Base-by-base conservation (phyloP, 2,113 vertebrate genomes). In the Etia nguti region DNA sequence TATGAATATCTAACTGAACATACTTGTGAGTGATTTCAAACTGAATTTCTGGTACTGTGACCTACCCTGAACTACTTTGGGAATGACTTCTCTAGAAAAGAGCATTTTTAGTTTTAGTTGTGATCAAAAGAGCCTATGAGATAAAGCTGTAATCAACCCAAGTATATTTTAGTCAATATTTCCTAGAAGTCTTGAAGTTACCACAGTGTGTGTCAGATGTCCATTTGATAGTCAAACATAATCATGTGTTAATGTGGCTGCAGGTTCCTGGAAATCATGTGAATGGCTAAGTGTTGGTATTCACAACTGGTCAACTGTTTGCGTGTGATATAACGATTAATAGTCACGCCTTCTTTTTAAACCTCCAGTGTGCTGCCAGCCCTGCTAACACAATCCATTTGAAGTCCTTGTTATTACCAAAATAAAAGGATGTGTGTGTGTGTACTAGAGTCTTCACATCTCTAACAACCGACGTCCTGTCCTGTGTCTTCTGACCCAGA, bases 401-500 rank as follows among this genome's bases (percentile, higher is more conserved):
- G 54, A 56, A 5, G 54, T 56, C 6, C n/a, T 48, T 46, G 41
- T 11, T 48, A 18, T 2, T 75, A 10, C 24, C 68, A 75, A 0
- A 75, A 48, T 11, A 2, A 56, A 12, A 24, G 2, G 13, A 3
- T 70, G 31, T 10, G 8, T 12, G 57, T 62, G 60, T 26, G 65
- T 73, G 41, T 26, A 48, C 38, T 46, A 6, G 10, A 20, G 12
- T 84, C 46, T 48, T 77, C 48, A 46, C 29, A 10, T 84, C 56
- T 88, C 15, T 75, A 20, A n/a, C 55, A 54, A 59, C 43, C 46
- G 10, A 4, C 48, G 8, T 6, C 55, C 22, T 2, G 29, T 85
- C 55, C 7, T 18, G 3, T 65, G 60, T 65, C 41, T 54, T 79
- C 80, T 50, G 6, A 48, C 10, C 10, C 93, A 99, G 98, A 96